Percentiles rank a stretch among this genome's conserved stretches.
phyloP scores from a whole-genome alignment of 2,888 invertebrate genomes.

The Hymenopus coronatus region DNA sequence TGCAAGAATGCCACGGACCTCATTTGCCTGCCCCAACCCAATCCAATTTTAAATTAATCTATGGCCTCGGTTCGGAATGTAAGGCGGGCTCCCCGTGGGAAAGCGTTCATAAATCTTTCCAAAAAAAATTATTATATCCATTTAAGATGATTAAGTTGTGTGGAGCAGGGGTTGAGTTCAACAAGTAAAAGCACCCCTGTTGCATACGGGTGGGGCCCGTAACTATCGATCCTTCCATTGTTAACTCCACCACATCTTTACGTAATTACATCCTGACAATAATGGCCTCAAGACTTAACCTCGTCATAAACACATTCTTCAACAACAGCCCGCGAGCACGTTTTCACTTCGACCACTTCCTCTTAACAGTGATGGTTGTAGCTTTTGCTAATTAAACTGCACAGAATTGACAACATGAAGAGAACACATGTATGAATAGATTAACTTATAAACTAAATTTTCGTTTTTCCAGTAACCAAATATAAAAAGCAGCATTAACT shows the following conservation, averaged over 20 bases:
- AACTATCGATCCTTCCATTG: neutral
- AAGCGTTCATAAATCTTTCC: neutral
- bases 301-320: neutral
- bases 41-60: neutral
- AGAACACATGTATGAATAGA: too few species aligned
- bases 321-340: neutral
- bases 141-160: neutral
- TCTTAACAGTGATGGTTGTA: too few species aligned
- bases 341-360: too few species aligned
- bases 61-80: neutral
- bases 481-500: too few species aligned
- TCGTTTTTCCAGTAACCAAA: too few species aligned
- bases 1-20: neutral
- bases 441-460: too few species aligned
- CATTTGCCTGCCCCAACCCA: neutral
- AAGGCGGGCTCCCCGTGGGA: neutral
- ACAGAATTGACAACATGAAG: too few species aligned
- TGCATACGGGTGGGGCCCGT: neutral
- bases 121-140: neutral
- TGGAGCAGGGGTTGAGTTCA: neutral
- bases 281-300: neutral
- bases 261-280: neutral
- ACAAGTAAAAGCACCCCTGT: neutral
- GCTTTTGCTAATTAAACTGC: too few species aligned
- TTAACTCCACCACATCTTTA: neutral